Conservation (phyloP, 2,113 vertebrate genomes). For the Cettia cetti region DNA sequence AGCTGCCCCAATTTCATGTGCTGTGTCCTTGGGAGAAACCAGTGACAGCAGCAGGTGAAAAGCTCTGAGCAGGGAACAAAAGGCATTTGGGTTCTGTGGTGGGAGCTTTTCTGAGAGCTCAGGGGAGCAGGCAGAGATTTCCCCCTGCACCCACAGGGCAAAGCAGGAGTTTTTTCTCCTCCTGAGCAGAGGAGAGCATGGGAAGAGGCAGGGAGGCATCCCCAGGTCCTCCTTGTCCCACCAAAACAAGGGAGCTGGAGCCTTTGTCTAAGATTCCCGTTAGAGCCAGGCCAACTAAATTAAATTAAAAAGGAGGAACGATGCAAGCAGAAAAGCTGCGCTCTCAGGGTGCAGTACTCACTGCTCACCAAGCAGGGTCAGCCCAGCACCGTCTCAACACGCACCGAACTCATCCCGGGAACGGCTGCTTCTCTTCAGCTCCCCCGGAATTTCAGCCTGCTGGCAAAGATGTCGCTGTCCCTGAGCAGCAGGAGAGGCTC, state of each 20-base stretch:
- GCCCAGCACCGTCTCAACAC: not conserved
- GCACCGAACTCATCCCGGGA: accelerated
- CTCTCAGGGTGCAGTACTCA: not conserved
- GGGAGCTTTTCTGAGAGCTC: not conserved
- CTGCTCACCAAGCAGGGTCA: conserved; percentile 39
- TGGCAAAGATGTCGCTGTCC: accelerated
- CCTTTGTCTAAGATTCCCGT: not conserved
- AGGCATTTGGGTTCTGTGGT: accelerated
- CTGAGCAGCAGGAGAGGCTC: not conserved
- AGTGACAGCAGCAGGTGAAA: not conserved
- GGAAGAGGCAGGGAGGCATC: not conserved
- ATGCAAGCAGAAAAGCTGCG: accelerated
- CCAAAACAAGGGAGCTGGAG: not conserved
- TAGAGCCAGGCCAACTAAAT: not conserved
- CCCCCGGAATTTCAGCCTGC: accelerated
- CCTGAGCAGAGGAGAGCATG: not conserved
- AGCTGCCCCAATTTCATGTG: not conserved
- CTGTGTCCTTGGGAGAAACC: accelerated
- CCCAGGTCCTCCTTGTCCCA: not conserved
- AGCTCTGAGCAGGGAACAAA: not conserved
- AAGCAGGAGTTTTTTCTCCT: accelerated
- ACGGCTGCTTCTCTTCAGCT: no score
- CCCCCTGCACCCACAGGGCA: not conserved
- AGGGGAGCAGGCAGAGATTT: not conserved
- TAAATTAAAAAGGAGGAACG: not conserved